Conservation (phyloP, 1,140 invertebrate species). For the Muscidifurax raptorellus region DNA sequence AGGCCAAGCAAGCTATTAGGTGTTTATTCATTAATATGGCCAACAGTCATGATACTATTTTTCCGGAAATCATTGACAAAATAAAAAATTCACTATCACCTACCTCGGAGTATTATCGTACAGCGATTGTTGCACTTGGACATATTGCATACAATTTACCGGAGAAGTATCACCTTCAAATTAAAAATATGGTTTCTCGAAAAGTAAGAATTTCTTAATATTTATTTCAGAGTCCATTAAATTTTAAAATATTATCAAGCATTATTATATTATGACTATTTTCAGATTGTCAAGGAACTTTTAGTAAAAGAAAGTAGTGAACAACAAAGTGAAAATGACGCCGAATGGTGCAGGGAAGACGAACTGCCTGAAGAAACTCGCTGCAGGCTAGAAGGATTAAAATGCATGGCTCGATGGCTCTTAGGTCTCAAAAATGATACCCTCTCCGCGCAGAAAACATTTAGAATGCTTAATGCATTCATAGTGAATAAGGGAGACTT, state of each 20-base stretch:
- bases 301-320: constrained; percentile 88
- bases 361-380: constrained; percentile 92
- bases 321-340: constrained; percentile 74
- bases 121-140: constrained; percentile 94
- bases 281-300: constrained; percentile 93
- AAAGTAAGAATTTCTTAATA: constrained; percentile 77
- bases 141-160: constrained; percentile 95
- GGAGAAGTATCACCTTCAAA: constrained; percentile 89
- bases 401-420: constrained; percentile 97
- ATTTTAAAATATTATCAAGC: constrained; percentile 15
- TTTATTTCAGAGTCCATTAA: not conserved
- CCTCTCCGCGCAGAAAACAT: constrained; percentile 94
- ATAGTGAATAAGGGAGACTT: constrained; percentile 93
- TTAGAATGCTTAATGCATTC: constrained; percentile 93
- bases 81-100: constrained; percentile 86
- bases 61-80: constrained; percentile 91
- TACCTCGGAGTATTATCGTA: constrained; percentile 90
- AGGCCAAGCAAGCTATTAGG: constrained; percentile 96
- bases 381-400: constrained; percentile 95
- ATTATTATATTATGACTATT: constrained; percentile 48
- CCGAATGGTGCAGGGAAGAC: constrained; percentile 91
- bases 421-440: constrained; percentile 92
- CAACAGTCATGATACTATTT: constrained; percentile 86
- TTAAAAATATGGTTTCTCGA: constrained; percentile 96
- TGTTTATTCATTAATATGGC: constrained; percentile 93